Evolutionary conservation across 2,888 invertebrate genomes (phyloP), one percentile per base, ranked within the genome.

Genomic region (Argyresthia goedartella): DNA sequence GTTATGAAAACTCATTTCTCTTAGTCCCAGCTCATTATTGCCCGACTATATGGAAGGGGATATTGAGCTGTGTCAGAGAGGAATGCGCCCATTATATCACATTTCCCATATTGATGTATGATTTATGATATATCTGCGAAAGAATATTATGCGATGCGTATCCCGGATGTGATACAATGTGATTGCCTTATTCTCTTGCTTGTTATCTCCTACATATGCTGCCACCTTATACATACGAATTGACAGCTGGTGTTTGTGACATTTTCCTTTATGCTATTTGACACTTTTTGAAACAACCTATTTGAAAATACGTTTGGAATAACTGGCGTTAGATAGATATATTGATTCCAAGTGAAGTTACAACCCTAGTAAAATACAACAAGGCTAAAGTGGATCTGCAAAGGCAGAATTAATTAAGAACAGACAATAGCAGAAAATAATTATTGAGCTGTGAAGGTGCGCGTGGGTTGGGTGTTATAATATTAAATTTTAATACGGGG

Each of bases 401-500:
- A 47, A 47, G 13, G 8, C 47, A 33, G 11, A 33, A 47, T 50
- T 50, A 34, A 51, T 45, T 45, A 15, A 36, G 41, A 15, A 25
- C 11, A 14, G 43, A 48, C 52, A 43, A 14, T 42, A 52, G 34
- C 35, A 25, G 34, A 33, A n/a, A 33, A 41, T 47, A 43, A 43
- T 25, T 56, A 45, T 49, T 49, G 52, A 47, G 51, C 53, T 54
- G 48, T 49, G 42, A 54, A 46, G 51, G 49, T 53, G 49, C 50
- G 54, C 25, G 25, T 6, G 2, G 25, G 51, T 52, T 53, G 53
- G 56, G 53, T 55, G 52, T 74, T 78, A 76, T 76, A 78, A 81
- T 81, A 82, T 81, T 79, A 77, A 84, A 84, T 80, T 81, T 80
- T 74, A 81, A 81, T 78, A 78, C 71, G 67, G 65, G 75, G 73